A percentile compares a stretch with the other conserved stretches of the same genome.
phyloP scores from a whole-genome alignment of 2,888 invertebrate species.

The Polydrusus pterygomalis region DNA sequence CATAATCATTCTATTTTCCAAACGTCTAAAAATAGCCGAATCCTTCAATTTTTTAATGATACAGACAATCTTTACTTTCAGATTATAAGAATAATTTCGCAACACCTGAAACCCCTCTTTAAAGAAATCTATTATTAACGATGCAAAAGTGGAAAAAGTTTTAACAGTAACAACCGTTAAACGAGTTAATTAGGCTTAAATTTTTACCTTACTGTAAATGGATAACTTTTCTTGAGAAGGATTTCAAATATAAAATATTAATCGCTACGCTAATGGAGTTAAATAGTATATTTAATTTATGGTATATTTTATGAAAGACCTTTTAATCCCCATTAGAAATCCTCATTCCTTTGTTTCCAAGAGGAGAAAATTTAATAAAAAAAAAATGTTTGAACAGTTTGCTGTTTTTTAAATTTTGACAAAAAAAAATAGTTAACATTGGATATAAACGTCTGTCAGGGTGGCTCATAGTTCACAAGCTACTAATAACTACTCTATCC shows the following conservation, averaged over 20 bases:
- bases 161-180: neutral
- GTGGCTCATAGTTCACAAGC: too few species aligned
- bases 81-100: slow-evolving; percentile 8
- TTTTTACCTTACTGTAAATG: slow-evolving; percentile 12
- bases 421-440: too few species aligned
- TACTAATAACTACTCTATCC: too few species aligned
- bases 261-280: slow-evolving; percentile 19
- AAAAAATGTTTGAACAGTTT: too few species aligned
- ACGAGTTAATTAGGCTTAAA: slow-evolving; percentile 8
- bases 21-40: neutral
- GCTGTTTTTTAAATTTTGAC: too few species aligned
- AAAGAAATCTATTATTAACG: slow-evolving; percentile 9
- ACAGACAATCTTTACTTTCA: neutral
- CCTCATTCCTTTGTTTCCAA: neutral
- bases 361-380: neutral
- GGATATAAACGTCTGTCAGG: too few species aligned
- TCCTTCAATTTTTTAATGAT: neutral
- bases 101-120: slow-evolving; percentile 6
- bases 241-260: slow-evolving; percentile 32
- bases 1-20: neutral
- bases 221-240: slow-evolving; percentile 16
- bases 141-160: slow-evolving; percentile 1
- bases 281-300: slow-evolving; percentile 31
- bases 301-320: neutral
- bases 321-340: neutral